Evolutionary conservation across 2,113 vertebrate genomes (phyloP), one percentile per base, ranked within the genome.

Genomic region (Sterrhoptilus dennistouni): DNA sequence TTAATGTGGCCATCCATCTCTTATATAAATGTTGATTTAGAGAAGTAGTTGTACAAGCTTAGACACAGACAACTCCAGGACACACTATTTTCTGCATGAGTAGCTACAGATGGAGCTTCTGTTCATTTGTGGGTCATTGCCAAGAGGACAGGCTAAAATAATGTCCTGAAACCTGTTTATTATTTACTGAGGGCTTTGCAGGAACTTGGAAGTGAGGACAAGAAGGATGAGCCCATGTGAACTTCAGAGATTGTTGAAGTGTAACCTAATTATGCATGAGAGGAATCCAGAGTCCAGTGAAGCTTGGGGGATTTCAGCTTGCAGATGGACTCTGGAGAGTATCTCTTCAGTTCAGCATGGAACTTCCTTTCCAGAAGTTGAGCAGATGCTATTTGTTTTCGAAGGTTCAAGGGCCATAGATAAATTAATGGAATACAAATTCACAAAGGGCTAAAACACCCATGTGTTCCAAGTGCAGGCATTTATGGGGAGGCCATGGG

Each of bases 401-500:
- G 3, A 57, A 70, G 17, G 15, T 44, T 89, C 4, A 25, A 56
- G 54, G 22, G 16, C 45, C 6, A 3, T 25, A 28, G 50, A 44
- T 72, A 69, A 56, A 45, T 52, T 57, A 69, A 45, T 57, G 40
- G 72, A 77, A 45, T 53, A 50, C 29, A 85, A 75, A 79, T 54
- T 35, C 29, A 38, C 36, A 47, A 29, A 71, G 49, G 44, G 35
- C 38, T 71, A 11, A 57, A 75, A 75, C 5, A 15, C 9, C 49
- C 15, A 2, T 0, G 0, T 38, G 65, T 64, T 65, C 57, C 7
- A 12, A 63, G 63, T 31, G 5, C 44, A 60, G 53, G 38, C 0
- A 0, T 87, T 87, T 31, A 15, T 35, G 17, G 60, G 54, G 50
- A 66, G 52, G 45, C 54, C 6, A 0, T 24, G 54, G 14, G 29